Evolutionary conservation across 2,888 invertebrate species (phyloP).

Genomic region (Shargacucullia verbasci): DNA sequence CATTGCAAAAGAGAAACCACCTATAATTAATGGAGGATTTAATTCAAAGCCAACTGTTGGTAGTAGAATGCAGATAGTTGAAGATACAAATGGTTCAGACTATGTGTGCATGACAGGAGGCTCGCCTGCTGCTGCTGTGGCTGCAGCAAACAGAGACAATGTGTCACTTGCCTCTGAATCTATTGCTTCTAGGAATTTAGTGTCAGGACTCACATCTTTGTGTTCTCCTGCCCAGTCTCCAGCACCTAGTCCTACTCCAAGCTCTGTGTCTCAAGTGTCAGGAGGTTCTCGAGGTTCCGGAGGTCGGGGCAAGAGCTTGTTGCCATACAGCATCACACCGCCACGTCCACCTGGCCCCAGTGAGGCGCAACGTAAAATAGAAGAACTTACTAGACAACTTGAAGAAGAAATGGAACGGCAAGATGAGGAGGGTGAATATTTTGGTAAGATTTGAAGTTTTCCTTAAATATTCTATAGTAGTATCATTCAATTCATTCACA

Average conservation of each 20-base stretch:
- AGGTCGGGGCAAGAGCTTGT: conserved; percentile 90
- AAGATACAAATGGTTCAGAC: conserved; percentile 93
- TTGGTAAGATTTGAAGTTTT: conserved; percentile 91
- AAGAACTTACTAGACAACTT: conserved; percentile 96
- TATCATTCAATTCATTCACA: too few relatives aligned
- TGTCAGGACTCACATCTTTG: conserved; percentile 82
- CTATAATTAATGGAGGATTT: conserved; percentile 75
- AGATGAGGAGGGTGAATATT: conserved; percentile 98
- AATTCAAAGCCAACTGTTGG: conserved; percentile 68
- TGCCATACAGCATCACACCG: conserved; percentile 96
- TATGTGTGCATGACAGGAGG: conserved; percentile 96
- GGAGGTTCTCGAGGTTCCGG: conserved; percentile 89
- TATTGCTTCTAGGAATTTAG: conserved; percentile 78
- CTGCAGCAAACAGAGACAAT: conserved; percentile 84
- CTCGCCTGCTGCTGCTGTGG: conserved; percentile 83
- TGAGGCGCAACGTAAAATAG: conserved; percentile 97
- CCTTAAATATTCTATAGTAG: background rate
- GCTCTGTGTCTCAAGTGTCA: conserved; percentile 89
- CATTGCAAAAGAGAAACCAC: conserved; percentile 78
- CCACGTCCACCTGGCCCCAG: conserved; percentile 96
- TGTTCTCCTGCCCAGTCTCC: conserved; percentile 88
- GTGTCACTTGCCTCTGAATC: conserved; percentile 79
- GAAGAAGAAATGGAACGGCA: conserved; percentile 99
- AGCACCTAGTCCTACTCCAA: conserved; percentile 91
- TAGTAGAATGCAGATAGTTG: conserved; percentile 87